Conservation (phyloP, 2,797 vertebrate species). For the Lycodopsis pacificus region DNA sequence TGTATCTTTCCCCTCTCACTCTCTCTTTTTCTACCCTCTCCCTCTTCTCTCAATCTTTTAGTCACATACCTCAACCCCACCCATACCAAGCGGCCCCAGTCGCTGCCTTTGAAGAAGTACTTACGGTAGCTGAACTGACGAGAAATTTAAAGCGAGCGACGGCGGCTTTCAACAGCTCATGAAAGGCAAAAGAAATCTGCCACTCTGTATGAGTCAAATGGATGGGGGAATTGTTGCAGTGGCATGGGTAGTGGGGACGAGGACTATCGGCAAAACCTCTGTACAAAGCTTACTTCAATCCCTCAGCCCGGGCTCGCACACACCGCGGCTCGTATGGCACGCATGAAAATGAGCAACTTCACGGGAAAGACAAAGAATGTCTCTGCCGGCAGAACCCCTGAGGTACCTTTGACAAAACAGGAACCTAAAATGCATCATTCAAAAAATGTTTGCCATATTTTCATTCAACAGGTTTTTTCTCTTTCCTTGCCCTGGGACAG, state of each 20-base stretch:
- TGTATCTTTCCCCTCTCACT: constrained; percentile 15
- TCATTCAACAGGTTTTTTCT: constrained; percentile 41
- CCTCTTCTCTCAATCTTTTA: constrained; percentile 38
- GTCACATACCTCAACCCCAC: constrained; percentile 54
- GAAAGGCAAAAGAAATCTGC: constrained; percentile 74
- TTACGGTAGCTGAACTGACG: constrained; percentile 73
- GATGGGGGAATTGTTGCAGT: constrained; percentile 64
- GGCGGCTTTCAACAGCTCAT: constrained; percentile 76
- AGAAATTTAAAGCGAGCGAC: constrained; percentile 75
- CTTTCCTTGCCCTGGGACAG: constrained; percentile 54
- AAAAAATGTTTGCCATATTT: constrained; percentile 33
- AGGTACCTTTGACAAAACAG: constrained; percentile 55
- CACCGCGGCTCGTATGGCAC: constrained; percentile 54
- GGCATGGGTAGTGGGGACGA: constrained; percentile 49
- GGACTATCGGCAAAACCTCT: constrained; percentile 60
- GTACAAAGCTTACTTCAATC: constrained; percentile 71
- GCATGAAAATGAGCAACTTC: constrained; percentile 61
- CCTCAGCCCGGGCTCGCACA: constrained; percentile 43
- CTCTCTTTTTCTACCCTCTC: constrained; percentile 19
- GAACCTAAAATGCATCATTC: constrained; percentile 51
- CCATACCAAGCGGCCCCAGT: constrained; percentile 44
- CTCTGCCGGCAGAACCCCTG: constrained; percentile 29
- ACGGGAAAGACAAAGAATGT: constrained; percentile 49
- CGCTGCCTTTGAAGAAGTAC: constrained; percentile 78
- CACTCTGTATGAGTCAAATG: constrained; percentile 68